Base-by-base conservation (phyloP, 2,888 invertebrate species). In the Euplexia lucipara region DNA sequence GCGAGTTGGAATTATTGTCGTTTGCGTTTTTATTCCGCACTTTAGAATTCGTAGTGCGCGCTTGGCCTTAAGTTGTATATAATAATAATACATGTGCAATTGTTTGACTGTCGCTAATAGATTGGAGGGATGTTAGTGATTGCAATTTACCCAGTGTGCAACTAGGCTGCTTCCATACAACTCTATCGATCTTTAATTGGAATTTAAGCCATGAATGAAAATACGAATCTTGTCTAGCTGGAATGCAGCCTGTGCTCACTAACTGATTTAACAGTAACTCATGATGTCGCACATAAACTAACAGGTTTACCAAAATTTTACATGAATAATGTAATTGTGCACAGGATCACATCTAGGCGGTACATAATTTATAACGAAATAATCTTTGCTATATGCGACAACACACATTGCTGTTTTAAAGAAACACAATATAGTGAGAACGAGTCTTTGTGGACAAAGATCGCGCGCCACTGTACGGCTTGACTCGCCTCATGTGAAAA, bases 401-500 rank as follows among this genome's bases (percentile, higher is more conserved):
- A 35, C 18, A 30, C 63, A 41, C 48, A 16, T 64, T 58, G 9
- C 34, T 70, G 14, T 39, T 45, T 20, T 16, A 37, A 37, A 54
- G 2, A 58, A 72, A 64, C 56, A 52, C 22, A 49, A 47, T 18
- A 53, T 52, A 73, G 58, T 77, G 57, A 22, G 54, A 35, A 62
- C 69, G 53, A 61, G 37, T 65, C 48, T 67, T 51, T 71, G 48
- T 54, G 49, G 39, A 30, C 22, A 67, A 56, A 58, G 58, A 51
- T 67, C 45, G 78, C 47, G 68, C 58, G 59, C 44, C 78, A 78
- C 51, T 47, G 58, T 78, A 70, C 56, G 45, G 70, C 75, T 58
- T 61, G 44, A 75, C 74, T 78, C 78, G 74, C 74, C 74, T 78
- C 74, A 39, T 75, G 68, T 57, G 73, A 78, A 53, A 74, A 73